Base-by-base conservation (phyloP, 2,888 invertebrate genomes). In the Miltochrista miniata region DNA sequence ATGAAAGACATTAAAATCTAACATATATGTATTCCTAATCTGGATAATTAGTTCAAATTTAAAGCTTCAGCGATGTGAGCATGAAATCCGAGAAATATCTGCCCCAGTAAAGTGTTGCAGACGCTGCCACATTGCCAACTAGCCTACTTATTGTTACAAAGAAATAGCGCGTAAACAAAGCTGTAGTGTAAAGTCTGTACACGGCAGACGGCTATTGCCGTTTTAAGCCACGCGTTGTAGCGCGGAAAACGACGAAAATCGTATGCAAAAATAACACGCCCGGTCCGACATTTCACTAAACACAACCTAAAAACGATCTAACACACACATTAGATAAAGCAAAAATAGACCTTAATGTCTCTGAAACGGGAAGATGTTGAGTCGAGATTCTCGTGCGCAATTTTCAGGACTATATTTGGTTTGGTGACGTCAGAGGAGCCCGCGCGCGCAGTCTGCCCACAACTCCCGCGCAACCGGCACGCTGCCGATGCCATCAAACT, bases 241-340 rank as follows among this genome's bases (percentile, higher is more conserved):
- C 77, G 78, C 73, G 72, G 81, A 80, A 84, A 83, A 81, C 84
- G 81, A 79, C 79, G 85, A 81, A 85, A 84, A 85, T 80, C 68
- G 80, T 79, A 82, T 78, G 87, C 89, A 82, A 90, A 91, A 91
- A 91, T 91, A 91, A 90, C 90, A 85, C 77, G 66, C 76, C 76
- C 76, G 74, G 66, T 68, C 79, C 79, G 80, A 84, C 82, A 83
- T 85, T 85, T 85, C 81, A 74, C 76, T 64, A 53, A 40, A 40
- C 12, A 51, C 45, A 51, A 54, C 31, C 40, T 44, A 43, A 42
- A 60, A 78, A 81, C 51, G 68, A 53, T 74, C 18, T 68, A 82
- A 73, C 58, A 50, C 43, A 29, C 58, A 7, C 2, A 7, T 13
- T 2, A 37, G 8, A 31, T 5, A 65, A 72, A 8, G 40, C 57